Percentiles rank a stretch among this genome's conserved stretches.
These are phyloP conservation scores for Metopolophium dirhodum DNA, from an alignment of 1,140 invertebrate species.

Conservation along the genomic window DNA sequence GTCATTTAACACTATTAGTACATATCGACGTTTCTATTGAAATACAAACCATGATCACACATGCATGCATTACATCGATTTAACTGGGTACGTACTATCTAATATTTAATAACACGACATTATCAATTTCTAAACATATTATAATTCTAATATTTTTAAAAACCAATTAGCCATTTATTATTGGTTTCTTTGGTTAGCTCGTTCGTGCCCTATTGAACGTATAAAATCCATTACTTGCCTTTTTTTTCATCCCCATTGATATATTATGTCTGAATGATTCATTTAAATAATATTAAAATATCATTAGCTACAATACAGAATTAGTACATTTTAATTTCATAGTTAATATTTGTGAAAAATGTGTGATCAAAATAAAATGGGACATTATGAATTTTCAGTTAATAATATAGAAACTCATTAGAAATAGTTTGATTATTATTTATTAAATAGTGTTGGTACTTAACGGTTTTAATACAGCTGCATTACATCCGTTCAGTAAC, in stretches of 20 bases:
- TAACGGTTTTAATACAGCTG: no score
- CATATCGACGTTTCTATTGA: neutral
- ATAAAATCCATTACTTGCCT: neutral
- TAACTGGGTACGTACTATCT: neutral
- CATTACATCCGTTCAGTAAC: no score
- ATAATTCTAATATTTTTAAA: neutral
- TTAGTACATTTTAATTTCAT: no score
- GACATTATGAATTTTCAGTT: no score
- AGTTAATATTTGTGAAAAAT: no score
- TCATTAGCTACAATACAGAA: neutral
- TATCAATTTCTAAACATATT: neutral
- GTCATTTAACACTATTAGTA: neutral
- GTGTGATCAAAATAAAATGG: no score
- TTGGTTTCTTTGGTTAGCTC: neutral
- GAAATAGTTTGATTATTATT: no score
- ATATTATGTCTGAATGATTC: neutral
- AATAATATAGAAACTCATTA: no score
- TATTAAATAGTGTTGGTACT: no score
- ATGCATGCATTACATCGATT: neutral
- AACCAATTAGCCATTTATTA: neutral
- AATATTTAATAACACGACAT: neutral
- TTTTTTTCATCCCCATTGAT: no score
- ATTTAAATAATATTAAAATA: neutral
- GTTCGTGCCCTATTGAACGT: rapidly evolving
- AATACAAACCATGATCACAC: neutral